These are phyloP conservation scores for Tetramorium bicarinatum DNA, from an alignment of 2,888 invertebrate species.

Conservation along the genomic window DNA sequence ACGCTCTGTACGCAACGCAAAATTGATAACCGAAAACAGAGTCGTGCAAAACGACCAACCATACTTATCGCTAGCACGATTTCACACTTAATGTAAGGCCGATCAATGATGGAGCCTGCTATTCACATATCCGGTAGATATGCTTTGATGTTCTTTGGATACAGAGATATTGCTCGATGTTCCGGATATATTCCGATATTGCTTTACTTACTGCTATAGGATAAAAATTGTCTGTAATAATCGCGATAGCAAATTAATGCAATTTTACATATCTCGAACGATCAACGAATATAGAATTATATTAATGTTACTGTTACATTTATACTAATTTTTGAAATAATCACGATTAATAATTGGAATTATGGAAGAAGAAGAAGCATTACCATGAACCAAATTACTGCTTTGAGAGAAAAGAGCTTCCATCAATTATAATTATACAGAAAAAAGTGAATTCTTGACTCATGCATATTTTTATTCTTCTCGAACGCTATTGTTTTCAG, in stretches of 20 bases:
- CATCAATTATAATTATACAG: not conserved
- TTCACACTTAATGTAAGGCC: conserved; percentile 2
- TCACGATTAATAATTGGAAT: not conserved
- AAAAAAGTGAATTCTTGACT: too few relatives aligned
- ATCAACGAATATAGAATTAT: not conserved
- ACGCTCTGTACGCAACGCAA: not conserved
- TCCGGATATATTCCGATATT: not conserved
- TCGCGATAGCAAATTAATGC: not conserved
- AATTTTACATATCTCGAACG: not conserved
- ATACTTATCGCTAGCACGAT: conserved; percentile 8
- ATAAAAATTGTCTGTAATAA: not conserved
- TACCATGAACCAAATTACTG: not conserved
- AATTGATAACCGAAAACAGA: conserved; percentile 21
- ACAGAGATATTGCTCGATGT: not conserved
- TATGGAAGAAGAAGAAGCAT: not conserved
- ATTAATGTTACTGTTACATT: not conserved
- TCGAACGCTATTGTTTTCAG: too few relatives aligned
- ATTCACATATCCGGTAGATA: not conserved
- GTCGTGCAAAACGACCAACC: not conserved
- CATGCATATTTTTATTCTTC: too few relatives aligned
- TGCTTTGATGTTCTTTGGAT: conserved; percentile 1
- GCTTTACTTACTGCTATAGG: not conserved
- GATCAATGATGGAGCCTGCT: conserved; percentile 7
- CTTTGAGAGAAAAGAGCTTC: not conserved
- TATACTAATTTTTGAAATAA: not conserved